These are phyloP conservation scores for Cavia porcellus DNA, from an alignment of 2,113 vertebrate species.

Conservation along the genomic window DNA sequence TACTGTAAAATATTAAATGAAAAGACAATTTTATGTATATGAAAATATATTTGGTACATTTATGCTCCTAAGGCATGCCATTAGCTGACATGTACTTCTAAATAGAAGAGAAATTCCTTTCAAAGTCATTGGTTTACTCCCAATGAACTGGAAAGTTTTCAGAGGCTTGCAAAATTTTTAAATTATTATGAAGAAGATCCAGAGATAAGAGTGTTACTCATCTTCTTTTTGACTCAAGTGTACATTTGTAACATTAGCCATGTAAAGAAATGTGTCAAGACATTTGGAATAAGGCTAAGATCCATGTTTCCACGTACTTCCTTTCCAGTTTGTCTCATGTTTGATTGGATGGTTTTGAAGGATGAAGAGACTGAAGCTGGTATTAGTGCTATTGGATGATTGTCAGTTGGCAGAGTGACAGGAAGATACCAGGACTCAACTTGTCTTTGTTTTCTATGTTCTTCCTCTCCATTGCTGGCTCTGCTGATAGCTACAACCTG, in stretches of 20 bases:
- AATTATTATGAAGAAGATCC: background rate
- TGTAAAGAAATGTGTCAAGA: background rate
- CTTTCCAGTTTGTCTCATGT: background rate
- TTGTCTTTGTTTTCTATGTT: background rate
- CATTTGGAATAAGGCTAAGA: background rate
- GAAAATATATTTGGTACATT: background rate
- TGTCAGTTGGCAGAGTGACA: background rate
- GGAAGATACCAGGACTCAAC: too few relatives aligned
- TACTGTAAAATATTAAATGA: background rate
- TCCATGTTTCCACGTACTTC: background rate
- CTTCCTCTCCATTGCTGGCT: background rate
- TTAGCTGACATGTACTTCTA: background rate
- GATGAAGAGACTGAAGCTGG: background rate
- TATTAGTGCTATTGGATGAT: background rate
- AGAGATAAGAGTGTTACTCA: background rate
- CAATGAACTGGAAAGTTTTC: background rate
- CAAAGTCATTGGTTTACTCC: background rate
- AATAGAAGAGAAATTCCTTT: background rate
- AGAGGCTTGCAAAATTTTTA: background rate
- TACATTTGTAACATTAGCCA: background rate
- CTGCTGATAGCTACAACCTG: background rate
- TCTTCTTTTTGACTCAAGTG: background rate
- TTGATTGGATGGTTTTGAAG: background rate
- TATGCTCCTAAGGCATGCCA: background rate
- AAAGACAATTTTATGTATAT: background rate